Evolutionary conservation across 37 sponge, comb jelly and placozoan species (phyloP).

Genomic region (Haliclona indistincta): DNA sequence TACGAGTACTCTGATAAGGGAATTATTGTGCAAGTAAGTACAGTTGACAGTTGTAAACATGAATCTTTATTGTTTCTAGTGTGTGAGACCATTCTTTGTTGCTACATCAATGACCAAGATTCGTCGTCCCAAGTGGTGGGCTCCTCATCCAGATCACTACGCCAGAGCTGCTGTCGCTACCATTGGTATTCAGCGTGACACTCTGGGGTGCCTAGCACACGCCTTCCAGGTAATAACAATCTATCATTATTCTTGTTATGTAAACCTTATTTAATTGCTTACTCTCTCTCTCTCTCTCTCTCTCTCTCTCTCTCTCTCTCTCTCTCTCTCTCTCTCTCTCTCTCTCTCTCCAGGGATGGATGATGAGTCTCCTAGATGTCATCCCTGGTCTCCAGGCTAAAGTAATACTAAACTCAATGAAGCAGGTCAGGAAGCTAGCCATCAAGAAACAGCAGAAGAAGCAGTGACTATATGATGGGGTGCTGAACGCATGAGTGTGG

Average conservation of each 20-base stretch:
- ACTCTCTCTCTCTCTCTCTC: background rate
- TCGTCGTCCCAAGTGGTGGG: background rate
- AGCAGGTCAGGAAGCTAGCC: no score
- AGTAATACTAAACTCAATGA: no score
- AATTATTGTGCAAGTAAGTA: constrained; percentile 72
- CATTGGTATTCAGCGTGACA: constrained; percentile 44
- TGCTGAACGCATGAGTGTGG: no score
- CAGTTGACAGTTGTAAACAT: background rate
- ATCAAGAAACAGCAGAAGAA: no score
- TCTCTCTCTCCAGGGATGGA: background rate
- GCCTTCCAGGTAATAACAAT: constrained; percentile 37
- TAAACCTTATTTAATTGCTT: background rate
- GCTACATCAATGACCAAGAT: constrained; percentile 51
- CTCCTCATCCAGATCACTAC: constrained; percentile 28
- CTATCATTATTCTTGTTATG: background rate
- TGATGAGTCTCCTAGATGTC: background rate
- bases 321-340: background rate
- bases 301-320: background rate
- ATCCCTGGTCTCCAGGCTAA: no score
- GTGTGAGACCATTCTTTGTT: constrained; percentile 51
- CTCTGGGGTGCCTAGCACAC: constrained; percentile 39
- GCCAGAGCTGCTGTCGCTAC: constrained; percentile 54
- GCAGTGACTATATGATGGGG: no score
- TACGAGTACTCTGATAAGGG: constrained; percentile 58
- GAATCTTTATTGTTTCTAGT: constrained; percentile 10